These are phyloP conservation scores for Abrostola triplasia DNA, from an alignment of 2,888 invertebrate genomes.

Conservation along the genomic window DNA sequence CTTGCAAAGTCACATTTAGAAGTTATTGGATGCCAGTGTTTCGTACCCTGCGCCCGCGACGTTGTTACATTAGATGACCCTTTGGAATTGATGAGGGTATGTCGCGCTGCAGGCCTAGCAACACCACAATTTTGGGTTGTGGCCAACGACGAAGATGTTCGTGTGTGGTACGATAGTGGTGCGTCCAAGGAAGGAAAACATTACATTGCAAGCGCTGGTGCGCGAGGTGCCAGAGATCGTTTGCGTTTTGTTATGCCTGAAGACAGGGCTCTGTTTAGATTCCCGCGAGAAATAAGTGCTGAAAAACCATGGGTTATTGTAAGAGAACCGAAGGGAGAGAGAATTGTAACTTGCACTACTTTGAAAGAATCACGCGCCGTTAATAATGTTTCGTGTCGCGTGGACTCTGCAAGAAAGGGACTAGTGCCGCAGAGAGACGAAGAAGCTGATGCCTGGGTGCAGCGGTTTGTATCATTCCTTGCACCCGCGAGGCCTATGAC, in stretches of 20 bases:
- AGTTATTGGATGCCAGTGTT: conserved; percentile 93
- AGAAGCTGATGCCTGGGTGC: conserved; percentile 92
- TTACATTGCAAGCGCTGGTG: conserved; percentile 92
- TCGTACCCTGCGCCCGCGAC: conserved; percentile 93
- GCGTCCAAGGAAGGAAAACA: conserved; percentile 89
- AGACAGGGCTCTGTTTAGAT: conserved; percentile 89
- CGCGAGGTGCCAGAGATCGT: conserved; percentile 92
- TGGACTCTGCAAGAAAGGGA: conserved; percentile 90
- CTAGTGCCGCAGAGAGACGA: conserved; percentile 91
- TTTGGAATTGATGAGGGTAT: conserved; percentile 91
- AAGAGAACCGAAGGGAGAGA: conserved; percentile 92
- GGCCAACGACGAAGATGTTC: conserved; percentile 90
- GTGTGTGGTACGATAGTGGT: conserved; percentile 91
- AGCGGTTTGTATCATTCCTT: conserved; percentile 90
- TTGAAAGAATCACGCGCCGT: conserved; percentile 93
- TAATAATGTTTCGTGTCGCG: conserved; percentile 93
- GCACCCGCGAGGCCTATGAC: conserved; percentile 91
- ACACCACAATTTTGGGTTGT: conserved; percentile 91
- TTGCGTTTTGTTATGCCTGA: conserved; percentile 91
- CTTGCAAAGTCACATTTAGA: conserved; percentile 94
- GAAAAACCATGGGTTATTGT: conserved; percentile 94
- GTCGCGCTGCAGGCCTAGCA: conserved; percentile 90
- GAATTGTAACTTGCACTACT: conserved; percentile 94
- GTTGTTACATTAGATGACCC: conserved; percentile 94
- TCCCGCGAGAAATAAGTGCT: conserved; percentile 92